Evolutionary conservation across 2,888 invertebrate species (phyloP).

Genomic region (Drosophila mayaguana): DNA sequence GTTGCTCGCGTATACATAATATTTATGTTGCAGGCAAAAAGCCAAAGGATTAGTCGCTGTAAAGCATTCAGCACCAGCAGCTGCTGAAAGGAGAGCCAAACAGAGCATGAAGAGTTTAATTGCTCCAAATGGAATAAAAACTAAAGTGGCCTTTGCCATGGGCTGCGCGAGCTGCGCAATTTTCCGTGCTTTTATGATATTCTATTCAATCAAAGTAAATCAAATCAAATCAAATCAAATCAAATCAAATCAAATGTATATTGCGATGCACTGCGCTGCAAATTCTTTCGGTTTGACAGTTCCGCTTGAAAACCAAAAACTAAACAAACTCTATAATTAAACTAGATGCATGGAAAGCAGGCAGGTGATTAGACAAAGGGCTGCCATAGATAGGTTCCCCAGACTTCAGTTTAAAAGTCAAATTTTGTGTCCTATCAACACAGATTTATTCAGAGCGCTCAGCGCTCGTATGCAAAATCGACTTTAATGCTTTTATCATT

Average conservation of each 20-base stretch:
- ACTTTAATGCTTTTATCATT: constrained; percentile 12
- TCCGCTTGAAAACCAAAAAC: constrained; percentile 14
- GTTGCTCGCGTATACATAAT: constrained; percentile 75
- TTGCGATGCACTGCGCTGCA: constrained; percentile 25
- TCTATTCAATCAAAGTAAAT: constrained; percentile 74
- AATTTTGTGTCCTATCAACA: neutral
- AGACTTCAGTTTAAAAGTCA: neutral
- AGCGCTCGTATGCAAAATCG: neutral
- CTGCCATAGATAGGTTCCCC: neutral
- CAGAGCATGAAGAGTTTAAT: constrained; percentile 70
- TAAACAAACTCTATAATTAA: neutral
- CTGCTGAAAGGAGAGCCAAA: constrained; percentile 48
- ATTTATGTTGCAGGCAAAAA: constrained; percentile 69
- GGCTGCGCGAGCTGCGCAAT: constrained; percentile 6
- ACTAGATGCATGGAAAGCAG: neutral
- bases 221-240: constrained; percentile 54
- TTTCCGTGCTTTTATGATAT: constrained; percentile 55
- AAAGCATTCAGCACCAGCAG: constrained; percentile 54
- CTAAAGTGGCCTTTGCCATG: constrained; percentile 58
- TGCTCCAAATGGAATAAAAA: constrained; percentile 61
- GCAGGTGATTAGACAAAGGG: neutral
- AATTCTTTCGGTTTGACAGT: constrained; percentile 40
- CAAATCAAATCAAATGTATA: constrained; percentile 48
- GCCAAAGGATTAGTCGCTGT: constrained; percentile 46
- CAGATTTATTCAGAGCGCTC: constrained; percentile 5